Base-by-base conservation (phyloP, 2,113 vertebrate genomes). In the Zosterops borbonicus region DNA sequence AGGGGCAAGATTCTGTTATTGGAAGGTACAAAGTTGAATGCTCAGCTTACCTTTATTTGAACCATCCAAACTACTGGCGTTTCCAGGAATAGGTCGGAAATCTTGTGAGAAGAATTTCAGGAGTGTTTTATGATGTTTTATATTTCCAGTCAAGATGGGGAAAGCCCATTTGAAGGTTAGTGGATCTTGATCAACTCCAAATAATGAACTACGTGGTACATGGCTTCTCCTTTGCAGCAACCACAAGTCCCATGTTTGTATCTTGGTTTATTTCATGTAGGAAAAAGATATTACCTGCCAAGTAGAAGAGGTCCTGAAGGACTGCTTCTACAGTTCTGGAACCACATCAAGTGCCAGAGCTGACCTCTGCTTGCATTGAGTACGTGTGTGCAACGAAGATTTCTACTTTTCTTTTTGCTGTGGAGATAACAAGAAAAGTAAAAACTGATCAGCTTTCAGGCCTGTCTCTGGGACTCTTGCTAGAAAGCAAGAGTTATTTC, bases 281-380 rank as follows among this genome's bases (percentile, higher is more conserved):
- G 49, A 67, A 87, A 83, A 91, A 83, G 16, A 27, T 18, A 71
- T 12, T 74, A 46, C 27, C 39, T 92, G 70, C 67, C 78, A 91
- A 94, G 28, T 15, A 85, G 49, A 58, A 71, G 22, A 73, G 29
- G 41, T 58, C 31, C 29, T 42, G 41, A 46, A 24, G 28, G 58
- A 75, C 52, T 70, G 52, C 68, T 91, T 68, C 74, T 60, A 53
- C n/a, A 80, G 69, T 53, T 91, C 74, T 89, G 58, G 87, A 94
- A 89, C 46, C 52, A 68, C 31, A 87, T 75, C 37, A 83, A 47
- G 14, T 78, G 58, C 69, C 65, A 75, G 31, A 53, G 62, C 56
- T 75, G 53, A 89, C 70, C 31, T 68, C 80, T 75, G 23, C 37
- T 94, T 22, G 24, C 63, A 17, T 20, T 60, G n/a, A 9, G 15